Base-by-base conservation (phyloP, 2,113 vertebrate species). In the Ifrita kowaldi region DNA sequence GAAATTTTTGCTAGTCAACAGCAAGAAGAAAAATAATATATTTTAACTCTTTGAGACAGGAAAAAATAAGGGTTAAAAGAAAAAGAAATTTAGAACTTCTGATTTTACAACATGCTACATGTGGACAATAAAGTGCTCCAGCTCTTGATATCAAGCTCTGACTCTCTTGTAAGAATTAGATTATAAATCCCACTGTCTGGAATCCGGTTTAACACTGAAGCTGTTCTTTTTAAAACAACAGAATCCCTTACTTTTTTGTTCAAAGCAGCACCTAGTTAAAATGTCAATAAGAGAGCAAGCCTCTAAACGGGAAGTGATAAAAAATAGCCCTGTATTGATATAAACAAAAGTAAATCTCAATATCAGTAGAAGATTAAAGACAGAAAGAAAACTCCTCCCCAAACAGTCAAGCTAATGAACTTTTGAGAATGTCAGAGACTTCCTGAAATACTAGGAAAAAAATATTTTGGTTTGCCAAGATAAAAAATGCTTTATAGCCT, bases 381-480 rank as follows among this genome's bases (percentile, higher is more conserved):
- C 74, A 93, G 87, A 89, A 81, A 68, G 22, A 93, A 93, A 78
- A 16, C 11, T 50, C 9, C 15, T 70, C 6, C 53, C 39, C 32
- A 47, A 94, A 62, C 79, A 92, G 68, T n/a, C 74, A 80, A 87
- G 63, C 49, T 84, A 93, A 95, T 62, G 62, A 90, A 92, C 83
- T 81, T 82, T 5, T 44, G 77, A 80, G 85, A 76, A 89, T 89
- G 92, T 70, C 87, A 89, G 57, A 71, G n/a, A 67, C 69, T 93
- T 89, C 76, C 64, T 87, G 78, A 96, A 95, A 89, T 80, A 89
- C 81, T 85, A 47, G 37, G 39, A 74, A 96, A 93, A 89, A 78
- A 87, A 6, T 52, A 39, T 70, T 81, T 93, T 75, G 27, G 47
- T 56, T 68, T 90, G 86, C 60, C 90, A 95, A 87, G 85, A 93